Base-by-base conservation (phyloP, 2,797 vertebrate species). In the Microchirus variegatus region DNA sequence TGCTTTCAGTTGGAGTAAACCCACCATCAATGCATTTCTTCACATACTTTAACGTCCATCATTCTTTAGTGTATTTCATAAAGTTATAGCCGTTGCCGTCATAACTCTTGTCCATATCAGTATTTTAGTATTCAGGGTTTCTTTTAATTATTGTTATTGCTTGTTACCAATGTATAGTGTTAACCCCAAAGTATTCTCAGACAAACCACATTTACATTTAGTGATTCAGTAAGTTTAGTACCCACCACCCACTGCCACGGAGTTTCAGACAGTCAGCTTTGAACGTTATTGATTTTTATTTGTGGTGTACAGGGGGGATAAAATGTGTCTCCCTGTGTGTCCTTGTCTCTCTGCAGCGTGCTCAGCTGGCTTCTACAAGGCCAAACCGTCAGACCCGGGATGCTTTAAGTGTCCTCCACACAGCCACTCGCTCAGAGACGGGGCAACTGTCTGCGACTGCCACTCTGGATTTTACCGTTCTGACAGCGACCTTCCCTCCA, bases 321-420 rank as follows among this genome's bases (percentile, higher is more conserved):
- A 10, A 13, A 41, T 46, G 6, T 12, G 14, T 55, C 26, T 9
- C 2, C 42, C 11, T 53, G 38, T 13, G 11, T 70, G 17, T 55
- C 4, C 62, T 40, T 58, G 67, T 85, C 44, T 59, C 69, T 80
- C 70, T 72, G 54, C 71, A 99, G 97, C 97, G 68, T 99, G 97
- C 84, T 92, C 94, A 77, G 91, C 93, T 1, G 96, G 96, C 71
- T 97, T 96, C 91, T 98, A 97, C 92, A 95, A 96, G 87, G 93
- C 96, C 41, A 91, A 92, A 73, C 93, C 95, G 26, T 94, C 94
- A 4, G 96, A 96, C n/a, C 78, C 64, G n/a, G 84, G 90, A 52
- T 99, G 97, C 83, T 93, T 94, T 19, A 97, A 98, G 82, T 99
- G 97, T 84, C 97, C 97, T 5, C 95, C 93, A 15, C 95, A 98